Base-by-base conservation (phyloP, 2,888 invertebrate genomes). In the Lacanobia wlatinum region DNA sequence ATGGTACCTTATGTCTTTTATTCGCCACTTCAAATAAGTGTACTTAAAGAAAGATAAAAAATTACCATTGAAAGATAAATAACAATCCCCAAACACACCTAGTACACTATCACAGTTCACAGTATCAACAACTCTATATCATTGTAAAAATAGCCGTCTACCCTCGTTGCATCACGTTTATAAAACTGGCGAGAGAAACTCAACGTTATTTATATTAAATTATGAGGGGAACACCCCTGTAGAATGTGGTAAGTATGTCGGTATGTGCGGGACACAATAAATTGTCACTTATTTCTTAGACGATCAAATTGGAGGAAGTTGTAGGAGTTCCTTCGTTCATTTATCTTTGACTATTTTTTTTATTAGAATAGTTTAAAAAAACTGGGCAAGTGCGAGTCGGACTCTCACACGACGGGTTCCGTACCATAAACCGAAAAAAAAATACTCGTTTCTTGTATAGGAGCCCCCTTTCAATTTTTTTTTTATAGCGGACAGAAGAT, bases 161-260 rank as follows among this genome's bases (percentile, higher is more conserved):
- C 91, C 93, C 92, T 86, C 85, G 89, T 90, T 89, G 89, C 92
- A 89, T 87, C 88, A 87, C 88, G 87, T 85, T 91, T 89, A 89
- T 88, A 88, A 89, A 92, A 92, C 89, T 91, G 89, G 87, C 84
- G 85, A 85, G 85, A 86, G 90, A 90, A 92, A 93, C 90, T 91
- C 85, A 86, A 88, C 89, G 91, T 90, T 92, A 94, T 94, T 93
- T 92, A 93, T 93, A 94, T 94, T 93, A 91, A 93, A 94, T 93
- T 93, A 94, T 88, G 73, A 87, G 90, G 90, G 88, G 87, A 74
- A 74, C 72, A 72, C 81, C 82, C 77, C 56, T 58, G 18, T 50
- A 61, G 63, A 73, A 73, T 70, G 71, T 69, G 66, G 62, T 73
- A 59, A 70, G 58, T 83, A 78, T 70, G 67, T 72, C 46, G 60